Evolutionary conservation across 2,113 vertebrate species (phyloP), one percentile per base, ranked within the genome.

Genomic region (Phalacrocorax brasilianus): DNA sequence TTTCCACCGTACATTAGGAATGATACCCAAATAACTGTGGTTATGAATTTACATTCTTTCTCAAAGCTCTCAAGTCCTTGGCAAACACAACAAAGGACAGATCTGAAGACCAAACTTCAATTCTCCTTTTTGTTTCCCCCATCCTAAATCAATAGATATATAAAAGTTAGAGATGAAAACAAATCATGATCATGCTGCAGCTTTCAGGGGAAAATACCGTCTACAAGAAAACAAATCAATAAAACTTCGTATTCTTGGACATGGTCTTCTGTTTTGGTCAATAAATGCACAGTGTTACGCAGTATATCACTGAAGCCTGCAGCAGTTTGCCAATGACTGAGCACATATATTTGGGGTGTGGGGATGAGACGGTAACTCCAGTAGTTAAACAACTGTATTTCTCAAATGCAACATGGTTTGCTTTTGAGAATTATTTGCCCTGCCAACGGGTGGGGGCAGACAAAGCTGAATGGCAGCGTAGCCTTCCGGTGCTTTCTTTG

Each of bases 221-320:
- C 95, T 90, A 97, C 95, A 96, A 94, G 97, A 88, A 97, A 97
- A 96, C 94, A 96, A 97, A 97, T 97, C 97, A 92, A 97, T 97
- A 97, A 78, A 88, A 63, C 91, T 93, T 52, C 5, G 23, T 93
- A 87, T 89, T 96, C 91, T 85, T 95, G 93, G 96, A 70, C 91
- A 80, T 53, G 81, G 92, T 56, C 92, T 93, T 85, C 62, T 68
- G 89, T 63, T 95, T 77, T 77, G 95, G 92, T 97, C 97, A 97
- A 97, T 97, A 97, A 97, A 91, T 63, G 91, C 91, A 56, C 56
- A 27, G 55, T 68, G 94, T 45, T 92, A 20, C 16, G 80, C 73
- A 66, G 88, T 85, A 53, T 18, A 96, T 97, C 96, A 96, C 92
- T 21, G 53, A 15, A n/a, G 78, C 85, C 75, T 65, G 67, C 56